phyloP scores from a whole-genome alignment of 2,888 invertebrate species.

The Lasioglossum pauxillum region DNA sequence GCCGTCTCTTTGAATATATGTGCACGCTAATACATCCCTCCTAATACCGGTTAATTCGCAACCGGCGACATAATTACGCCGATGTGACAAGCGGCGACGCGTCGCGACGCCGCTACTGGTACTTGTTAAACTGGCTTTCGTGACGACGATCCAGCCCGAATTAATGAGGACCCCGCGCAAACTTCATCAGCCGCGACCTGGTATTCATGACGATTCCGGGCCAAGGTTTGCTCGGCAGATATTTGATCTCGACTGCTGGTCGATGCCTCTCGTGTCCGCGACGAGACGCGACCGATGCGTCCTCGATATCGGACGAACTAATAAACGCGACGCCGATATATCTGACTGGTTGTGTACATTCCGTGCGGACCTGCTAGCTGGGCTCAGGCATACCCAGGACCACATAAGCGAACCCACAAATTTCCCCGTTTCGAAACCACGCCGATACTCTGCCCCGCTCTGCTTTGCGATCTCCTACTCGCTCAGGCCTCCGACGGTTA shows the following conservation, averaged over 20 bases:
- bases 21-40: neutral
- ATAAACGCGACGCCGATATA: slow-evolving; percentile 60
- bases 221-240: slow-evolving; percentile 56
- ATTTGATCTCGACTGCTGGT: slow-evolving; percentile 63
- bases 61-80: slow-evolving; percentile 52
- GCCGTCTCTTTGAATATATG: slow-evolving; percentile 35
- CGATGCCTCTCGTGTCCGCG: neutral
- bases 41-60: slow-evolving; percentile 24
- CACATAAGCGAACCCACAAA: slow-evolving; percentile 63
- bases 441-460: neutral
- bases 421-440: slow-evolving; percentile 44
- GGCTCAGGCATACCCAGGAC: slow-evolving; percentile 12
- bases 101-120: slow-evolving; percentile 21
- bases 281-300: neutral
- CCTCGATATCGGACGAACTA: slow-evolving; percentile 59
- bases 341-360: slow-evolving; percentile 9
- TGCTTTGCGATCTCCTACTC: neutral
- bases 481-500: neutral
- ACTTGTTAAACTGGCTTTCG: slow-evolving; percentile 52
- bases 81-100: slow-evolving; percentile 53
- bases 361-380: neutral
- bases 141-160: slow-evolving; percentile 28
- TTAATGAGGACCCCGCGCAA: slow-evolving; percentile 52
- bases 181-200: slow-evolving; percentile 55
- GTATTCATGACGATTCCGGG: slow-evolving; percentile 55